Conservation (phyloP, 1,140 invertebrate species). For the Littorina saxatilis region DNA sequence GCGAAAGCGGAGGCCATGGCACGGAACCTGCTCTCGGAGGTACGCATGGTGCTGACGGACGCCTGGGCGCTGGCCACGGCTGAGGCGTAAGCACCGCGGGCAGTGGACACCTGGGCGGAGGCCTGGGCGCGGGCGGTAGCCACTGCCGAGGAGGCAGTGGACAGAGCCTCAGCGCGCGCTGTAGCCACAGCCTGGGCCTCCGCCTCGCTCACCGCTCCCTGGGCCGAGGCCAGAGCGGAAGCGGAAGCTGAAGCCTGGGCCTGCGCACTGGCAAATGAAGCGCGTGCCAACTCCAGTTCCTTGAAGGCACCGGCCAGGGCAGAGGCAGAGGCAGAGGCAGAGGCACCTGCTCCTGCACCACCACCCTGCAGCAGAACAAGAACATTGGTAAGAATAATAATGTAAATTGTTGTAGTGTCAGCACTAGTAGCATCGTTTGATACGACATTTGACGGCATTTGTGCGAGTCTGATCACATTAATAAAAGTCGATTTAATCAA, state of each 20-base stretch:
- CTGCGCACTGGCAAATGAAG: conserved; percentile 15
- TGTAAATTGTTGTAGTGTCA: no score
- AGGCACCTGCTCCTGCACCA: no score
- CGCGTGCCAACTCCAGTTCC: background rate
- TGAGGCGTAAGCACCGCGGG: conserved; percentile 22
- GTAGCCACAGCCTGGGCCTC: background rate
- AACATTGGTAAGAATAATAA: no score
- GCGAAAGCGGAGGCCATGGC: conserved; percentile 27
- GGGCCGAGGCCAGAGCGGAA: conserved; percentile 1
- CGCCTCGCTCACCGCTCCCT: background rate
- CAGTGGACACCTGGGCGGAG: background rate
- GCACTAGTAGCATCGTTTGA: no score
- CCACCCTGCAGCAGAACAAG: no score
- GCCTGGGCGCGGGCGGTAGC: background rate
- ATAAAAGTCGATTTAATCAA: no score
- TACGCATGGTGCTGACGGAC: conserved; percentile 19
- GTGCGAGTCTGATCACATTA: no score
- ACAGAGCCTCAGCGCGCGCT: background rate
- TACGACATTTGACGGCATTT: no score
- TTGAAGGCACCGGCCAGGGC: background rate
- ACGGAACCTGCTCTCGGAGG: conserved; percentile 9
- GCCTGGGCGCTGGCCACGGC: conserved; percentile 30
- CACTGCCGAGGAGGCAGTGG: background rate
- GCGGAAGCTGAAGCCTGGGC: conserved; percentile 16
- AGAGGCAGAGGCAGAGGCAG: background rate